A percentile compares a stretch with the other conserved stretches of the same genome.
These are phyloP conservation scores for Ochlodes sylvanus DNA, from an alignment of 2,888 invertebrate genomes.

Conservation along the genomic window DNA sequence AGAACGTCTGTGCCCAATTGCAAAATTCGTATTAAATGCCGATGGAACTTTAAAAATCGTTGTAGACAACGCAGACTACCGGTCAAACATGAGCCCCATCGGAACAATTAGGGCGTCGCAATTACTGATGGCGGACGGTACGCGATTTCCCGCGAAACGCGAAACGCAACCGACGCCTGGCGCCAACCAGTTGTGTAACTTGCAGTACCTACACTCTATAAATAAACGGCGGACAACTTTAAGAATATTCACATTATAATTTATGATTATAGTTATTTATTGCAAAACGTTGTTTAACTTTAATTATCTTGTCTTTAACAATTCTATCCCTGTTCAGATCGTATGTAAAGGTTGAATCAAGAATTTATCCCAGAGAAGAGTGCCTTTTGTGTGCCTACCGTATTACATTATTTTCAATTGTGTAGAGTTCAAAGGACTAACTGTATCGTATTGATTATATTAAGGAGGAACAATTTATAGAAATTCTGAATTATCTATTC, in stretches of 20 bases:
- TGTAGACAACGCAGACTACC: slow-evolving; percentile 41
- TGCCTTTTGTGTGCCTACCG: background rate
- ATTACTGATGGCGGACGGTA: slow-evolving; percentile 73
- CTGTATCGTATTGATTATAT: too few species aligned
- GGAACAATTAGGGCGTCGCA: slow-evolving; percentile 80
- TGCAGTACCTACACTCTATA: slow-evolving; percentile 35
- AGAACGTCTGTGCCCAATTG: slow-evolving; percentile 15
- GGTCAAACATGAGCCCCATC: slow-evolving; percentile 62
- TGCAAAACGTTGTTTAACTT: slow-evolving; percentile 6
- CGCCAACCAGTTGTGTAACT: slow-evolving; percentile 80
- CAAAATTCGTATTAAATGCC: slow-evolving; percentile 31
- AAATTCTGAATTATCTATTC: too few species aligned
- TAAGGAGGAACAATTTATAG: too few species aligned
- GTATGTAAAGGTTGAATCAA: background rate
- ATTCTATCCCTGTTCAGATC: background rate
- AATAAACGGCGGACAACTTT: slow-evolving; percentile 27
- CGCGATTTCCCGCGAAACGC: slow-evolving; percentile 49
- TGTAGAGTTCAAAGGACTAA: too few species aligned
- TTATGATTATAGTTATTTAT: slow-evolving; percentile 11
- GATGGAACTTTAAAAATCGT: slow-evolving; percentile 32
- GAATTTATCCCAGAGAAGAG: background rate
- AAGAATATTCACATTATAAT: slow-evolving; percentile 8
- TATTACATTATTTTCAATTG: background rate
- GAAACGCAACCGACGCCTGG: slow-evolving; percentile 73
- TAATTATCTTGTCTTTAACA: slow-evolving; percentile 7